A percentile compares a stretch with the other conserved stretches of the same genome.
Evolutionary conservation across 2,113 vertebrate species (phyloP).

Genomic region (Axis porcinus): DNA sequence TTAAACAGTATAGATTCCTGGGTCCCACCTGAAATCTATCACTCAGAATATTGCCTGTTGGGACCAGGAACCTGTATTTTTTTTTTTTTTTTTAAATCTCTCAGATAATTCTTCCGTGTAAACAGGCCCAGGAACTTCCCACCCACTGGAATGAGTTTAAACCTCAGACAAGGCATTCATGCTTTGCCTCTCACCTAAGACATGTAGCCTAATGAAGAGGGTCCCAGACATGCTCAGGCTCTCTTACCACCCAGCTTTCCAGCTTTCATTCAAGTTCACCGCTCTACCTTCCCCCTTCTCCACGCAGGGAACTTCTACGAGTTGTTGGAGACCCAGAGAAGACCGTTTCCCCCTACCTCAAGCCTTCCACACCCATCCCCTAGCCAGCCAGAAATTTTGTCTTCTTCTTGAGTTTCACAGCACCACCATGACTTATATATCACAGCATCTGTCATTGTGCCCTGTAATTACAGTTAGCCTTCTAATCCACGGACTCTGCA

Average conservation of each 20-base stretch:
- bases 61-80: not conserved
- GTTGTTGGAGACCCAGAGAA: not conserved
- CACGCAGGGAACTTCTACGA: not conserved
- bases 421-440: not conserved
- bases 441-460: not conserved
- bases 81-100: not conserved
- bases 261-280: not conserved
- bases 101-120: not conserved
- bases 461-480: not conserved
- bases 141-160: not conserved
- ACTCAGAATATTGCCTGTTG: not conserved
- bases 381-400: not conserved
- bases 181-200: not conserved
- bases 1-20: not conserved
- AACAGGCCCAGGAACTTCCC: not conserved
- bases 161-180: not conserved
- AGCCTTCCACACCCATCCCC: not conserved
- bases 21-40: not conserved
- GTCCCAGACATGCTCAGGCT: not conserved
- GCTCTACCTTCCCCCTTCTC: not conserved
- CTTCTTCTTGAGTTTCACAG: not conserved
- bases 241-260: not conserved
- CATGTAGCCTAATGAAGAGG: fast-evolving
- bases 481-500: not conserved
- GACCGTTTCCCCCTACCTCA: not conserved